Evolutionary conservation across 2,888 invertebrate species (phyloP), one percentile per base, ranked within the genome.

Genomic region (Epinotia nisella): DNA sequence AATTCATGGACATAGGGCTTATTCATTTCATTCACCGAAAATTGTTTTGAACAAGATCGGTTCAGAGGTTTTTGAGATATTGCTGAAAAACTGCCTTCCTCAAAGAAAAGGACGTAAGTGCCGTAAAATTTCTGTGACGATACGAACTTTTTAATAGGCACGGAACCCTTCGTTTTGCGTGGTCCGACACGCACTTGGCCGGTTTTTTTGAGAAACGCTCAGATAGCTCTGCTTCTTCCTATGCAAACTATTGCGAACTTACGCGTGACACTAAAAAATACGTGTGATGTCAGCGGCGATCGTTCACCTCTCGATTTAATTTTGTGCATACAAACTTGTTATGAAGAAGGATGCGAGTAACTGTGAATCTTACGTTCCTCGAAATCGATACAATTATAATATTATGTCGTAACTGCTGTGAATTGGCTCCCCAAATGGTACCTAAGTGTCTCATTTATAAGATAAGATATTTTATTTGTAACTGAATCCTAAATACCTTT

Each of bases 281-380:
- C 67, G 61, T 19, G 56, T 61, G 56, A 56, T 49, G 17, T 59
- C 71, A 60, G 60, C 49, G 58, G 39, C 68, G 73, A 56, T 60
- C 73, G 13, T 64, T 73, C 58, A 73, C 73, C 69, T 73, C 62
- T 29, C 35, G 53, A 49, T 72, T 58, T 68, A 68, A 21, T 72
- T 72, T 72, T 62, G 67, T 64, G 68, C 68, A 64, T 51, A 53
- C 53, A 51, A 69, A 58, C 51, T 59, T 69, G 49, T 72, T 69
- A 69, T 41, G 58, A 58, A 58, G 56, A 13, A 45, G 55, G 39
- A 62, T 64, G 24, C 58, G 39, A 59, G 59, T 58, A 73, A 73
- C 68, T 73, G 72, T 67, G 24, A 21, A 61, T 72, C 60, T 71
- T 39, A 60, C 41, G 66, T 55, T 19, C 3, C 11, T 61, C 15